These are phyloP conservation scores for Leguminivora glycinivorella DNA, from an alignment of 1,140 invertebrate genomes.

Conservation along the genomic window DNA sequence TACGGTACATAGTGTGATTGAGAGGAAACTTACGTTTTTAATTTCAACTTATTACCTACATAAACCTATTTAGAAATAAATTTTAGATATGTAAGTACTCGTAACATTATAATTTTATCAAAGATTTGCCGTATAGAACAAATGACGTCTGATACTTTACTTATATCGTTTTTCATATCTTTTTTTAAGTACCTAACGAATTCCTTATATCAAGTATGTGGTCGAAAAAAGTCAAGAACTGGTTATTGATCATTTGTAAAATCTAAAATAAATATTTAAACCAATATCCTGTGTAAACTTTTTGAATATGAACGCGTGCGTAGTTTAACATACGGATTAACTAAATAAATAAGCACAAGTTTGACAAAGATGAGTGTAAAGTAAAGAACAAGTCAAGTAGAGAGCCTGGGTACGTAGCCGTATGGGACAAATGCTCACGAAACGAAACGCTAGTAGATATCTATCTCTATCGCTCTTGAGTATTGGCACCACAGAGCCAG, in stretches of 20 bases:
- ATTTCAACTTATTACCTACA: no score
- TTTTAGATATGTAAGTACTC: no score
- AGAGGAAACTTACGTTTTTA: no score
- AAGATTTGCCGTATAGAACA: background rate
- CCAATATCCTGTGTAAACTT: background rate
- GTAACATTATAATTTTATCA: no score
- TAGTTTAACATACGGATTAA: background rate
- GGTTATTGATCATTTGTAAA: background rate
- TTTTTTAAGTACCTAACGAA: background rate
- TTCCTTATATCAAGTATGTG: background rate
- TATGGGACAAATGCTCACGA: no score
- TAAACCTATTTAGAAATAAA: no score
- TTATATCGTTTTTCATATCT: background rate
- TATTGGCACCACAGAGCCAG: no score
- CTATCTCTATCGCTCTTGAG: no score
- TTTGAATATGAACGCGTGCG: background rate
- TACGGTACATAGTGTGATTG: no score
- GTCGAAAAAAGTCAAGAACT: background rate
- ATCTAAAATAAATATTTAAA: conserved; percentile 12
- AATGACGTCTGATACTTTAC: background rate
- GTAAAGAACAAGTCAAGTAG: background rate
- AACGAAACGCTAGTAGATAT: no score
- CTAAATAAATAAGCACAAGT: background rate
- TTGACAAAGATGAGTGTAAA: background rate
- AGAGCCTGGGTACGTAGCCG: no score